Base-by-base conservation (phyloP, 1,140 invertebrate genomes). In the Episyrphus balteatus region DNA sequence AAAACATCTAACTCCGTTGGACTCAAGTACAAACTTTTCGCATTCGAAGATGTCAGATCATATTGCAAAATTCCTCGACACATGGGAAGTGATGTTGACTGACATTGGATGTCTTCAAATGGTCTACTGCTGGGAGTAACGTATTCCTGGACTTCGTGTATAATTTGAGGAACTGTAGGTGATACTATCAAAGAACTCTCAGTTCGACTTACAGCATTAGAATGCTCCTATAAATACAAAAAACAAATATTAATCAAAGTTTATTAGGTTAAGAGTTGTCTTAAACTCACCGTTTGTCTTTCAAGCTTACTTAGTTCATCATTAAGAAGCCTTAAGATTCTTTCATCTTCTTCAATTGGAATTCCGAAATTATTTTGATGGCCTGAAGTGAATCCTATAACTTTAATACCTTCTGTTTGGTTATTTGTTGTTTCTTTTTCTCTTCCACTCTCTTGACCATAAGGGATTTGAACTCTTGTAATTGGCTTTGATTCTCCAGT, bases 1-100 rank as follows among this genome's bases (percentile, higher is more conserved):
- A 66, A 68, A 30, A 58, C 56, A 44, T 55, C 52, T 7, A 57
- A 49, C 18, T 59, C 52, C 21, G 50, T 44, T 26, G 54, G 55
- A 2, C 55, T 50, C 21, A 52, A 56, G 18, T 62, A 58, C 21
- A 13, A 26, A 21, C 13, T 10, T 14, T 13, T 19, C 7, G 19
- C n/a, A 26, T 31, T 61, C 38, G 66, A 58, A 5, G 70, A 71
- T 10, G 79, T 79, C 52, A 80, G 55, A 60, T 81, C 79, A 52
- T 81, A 82, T 2, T 79, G 79, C 18, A 81, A 56, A 5, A 81
- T 70, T 3, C 77, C 78, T 13, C 73, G 72, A 52, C 80, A 82
- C 57, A 68, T 63, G 21, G 57, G 50, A 44, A 68, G 31, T 19
- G 59, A 55, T 1, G 66, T 68, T 11, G 66, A 68, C 42, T 61